phyloP scores from a whole-genome alignment of 2,797 vertebrate species.

The Arrhamphus sclerolepis region DNA sequence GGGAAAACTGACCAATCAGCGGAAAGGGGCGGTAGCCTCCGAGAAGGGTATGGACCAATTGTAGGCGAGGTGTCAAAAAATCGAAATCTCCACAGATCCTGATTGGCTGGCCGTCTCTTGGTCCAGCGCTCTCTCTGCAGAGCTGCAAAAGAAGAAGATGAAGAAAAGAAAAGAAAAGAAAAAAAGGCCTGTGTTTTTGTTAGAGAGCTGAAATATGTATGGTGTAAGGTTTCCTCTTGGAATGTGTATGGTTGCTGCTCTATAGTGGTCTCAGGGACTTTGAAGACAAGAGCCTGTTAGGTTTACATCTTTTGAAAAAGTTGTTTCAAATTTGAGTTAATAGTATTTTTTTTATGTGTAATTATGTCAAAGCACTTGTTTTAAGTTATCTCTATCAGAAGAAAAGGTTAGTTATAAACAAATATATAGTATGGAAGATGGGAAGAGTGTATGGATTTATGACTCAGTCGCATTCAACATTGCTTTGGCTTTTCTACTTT shows the following conservation, averaged over 20 bases:
- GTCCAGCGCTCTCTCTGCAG: constrained; percentile 37
- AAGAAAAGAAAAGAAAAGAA: too few species aligned
- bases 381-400: too few species aligned
- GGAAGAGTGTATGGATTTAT: too few species aligned
- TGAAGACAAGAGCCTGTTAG: constrained; percentile 15
- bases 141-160: neutral
- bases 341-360: neutral
- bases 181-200: constrained; percentile 54
- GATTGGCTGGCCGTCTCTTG: constrained; percentile 68
- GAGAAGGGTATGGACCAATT: constrained; percentile 56
- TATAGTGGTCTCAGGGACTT: constrained; percentile 19
- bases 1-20: constrained; percentile 72
- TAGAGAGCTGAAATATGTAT: constrained; percentile 46
- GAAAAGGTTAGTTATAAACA: too few species aligned
- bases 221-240: constrained; percentile 67
- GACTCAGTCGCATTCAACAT: too few species aligned
- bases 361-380: too few species aligned
- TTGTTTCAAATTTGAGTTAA: neutral
- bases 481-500: too few species aligned
- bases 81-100: constrained; percentile 51
- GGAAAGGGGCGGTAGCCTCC: constrained; percentile 20
- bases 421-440: too few species aligned
- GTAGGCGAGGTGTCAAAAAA: constrained; percentile 26
- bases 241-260: constrained; percentile 56
- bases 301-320: neutral